These are phyloP conservation scores for Strigops habroptila DNA, from an alignment of 2,113 vertebrate species.

Conservation along the genomic window DNA sequence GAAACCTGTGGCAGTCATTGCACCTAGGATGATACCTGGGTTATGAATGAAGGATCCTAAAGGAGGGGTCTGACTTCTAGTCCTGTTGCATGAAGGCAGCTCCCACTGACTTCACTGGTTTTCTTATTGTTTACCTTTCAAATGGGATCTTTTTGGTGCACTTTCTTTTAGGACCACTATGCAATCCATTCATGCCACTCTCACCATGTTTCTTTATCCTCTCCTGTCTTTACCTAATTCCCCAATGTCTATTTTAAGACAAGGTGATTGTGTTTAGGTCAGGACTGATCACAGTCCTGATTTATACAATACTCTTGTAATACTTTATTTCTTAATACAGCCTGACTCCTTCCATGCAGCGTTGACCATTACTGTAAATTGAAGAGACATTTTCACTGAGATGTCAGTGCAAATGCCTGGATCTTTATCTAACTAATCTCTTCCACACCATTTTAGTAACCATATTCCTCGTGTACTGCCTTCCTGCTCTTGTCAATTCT, in stretches of 20 bases:
- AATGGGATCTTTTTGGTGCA: not conserved
- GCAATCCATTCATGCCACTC: not conserved
- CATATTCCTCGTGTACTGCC: rapidly evolving
- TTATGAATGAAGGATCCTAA: not conserved
- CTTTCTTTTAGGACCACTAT: not conserved
- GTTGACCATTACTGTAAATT: not conserved
- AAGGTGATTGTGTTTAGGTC: not conserved
- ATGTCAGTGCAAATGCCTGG: not conserved
- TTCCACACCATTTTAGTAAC: not conserved
- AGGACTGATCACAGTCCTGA: not conserved
- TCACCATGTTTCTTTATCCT: not conserved
- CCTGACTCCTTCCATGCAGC: not conserved
- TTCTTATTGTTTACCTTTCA: not conserved
- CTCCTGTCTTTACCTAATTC: not conserved
- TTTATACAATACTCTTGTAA: not conserved
- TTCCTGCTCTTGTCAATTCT: not conserved
- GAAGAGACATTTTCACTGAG: not conserved
- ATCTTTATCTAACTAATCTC: not conserved
- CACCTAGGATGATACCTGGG: not conserved
- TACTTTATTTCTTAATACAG: not conserved
- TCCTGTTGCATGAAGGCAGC: not conserved
- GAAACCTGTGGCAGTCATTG: not conserved
- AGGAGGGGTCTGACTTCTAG: not conserved
- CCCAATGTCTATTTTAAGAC: not conserved
- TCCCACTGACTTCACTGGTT: not conserved